phyloP scores from a whole-genome alignment of 1,140 invertebrate genomes.

The Drosophila willistoni region DNA sequence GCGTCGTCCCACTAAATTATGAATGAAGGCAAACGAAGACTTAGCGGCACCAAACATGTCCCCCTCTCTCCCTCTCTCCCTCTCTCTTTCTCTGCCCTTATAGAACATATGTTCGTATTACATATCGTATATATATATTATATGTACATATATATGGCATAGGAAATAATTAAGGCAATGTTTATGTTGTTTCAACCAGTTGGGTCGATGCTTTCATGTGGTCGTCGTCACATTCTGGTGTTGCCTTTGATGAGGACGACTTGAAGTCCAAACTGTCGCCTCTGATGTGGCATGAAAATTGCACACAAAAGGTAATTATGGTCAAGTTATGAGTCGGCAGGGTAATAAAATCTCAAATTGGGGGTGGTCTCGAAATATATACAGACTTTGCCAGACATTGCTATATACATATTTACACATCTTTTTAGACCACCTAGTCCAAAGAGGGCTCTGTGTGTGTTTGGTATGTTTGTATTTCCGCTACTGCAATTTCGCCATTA shows the following conservation, averaged over 20 bases:
- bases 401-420: constrained; percentile 11
- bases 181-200: constrained; percentile 57
- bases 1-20: constrained; percentile 59
- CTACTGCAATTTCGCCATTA: constrained; percentile 69
- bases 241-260: constrained; percentile 52
- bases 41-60: constrained; percentile 23
- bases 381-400: background rate
- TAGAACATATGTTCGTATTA: constrained; percentile 29
- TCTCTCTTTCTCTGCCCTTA: constrained; percentile 19
- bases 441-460: no score
- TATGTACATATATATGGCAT: constrained; percentile 29
- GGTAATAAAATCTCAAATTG: constrained; percentile 50
- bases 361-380: constrained; percentile 41
- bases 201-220: constrained; percentile 68
- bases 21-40: constrained; percentile 51
- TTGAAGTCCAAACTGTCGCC: constrained; percentile 50
- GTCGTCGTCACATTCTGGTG: constrained; percentile 69
- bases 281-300: constrained; percentile 73
- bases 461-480: constrained; percentile 22
- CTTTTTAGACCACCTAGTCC: background rate
- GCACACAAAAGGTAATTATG: constrained; percentile 62
- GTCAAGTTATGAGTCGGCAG: constrained; percentile 60
- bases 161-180: constrained; percentile 78
- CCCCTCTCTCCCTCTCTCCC: background rate
- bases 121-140: constrained; percentile 12